Percentiles rank a stretch among this genome's conserved stretches.
Conservation (phyloP, 1,140 invertebrate species). For the Drosophila serrata region DNA sequence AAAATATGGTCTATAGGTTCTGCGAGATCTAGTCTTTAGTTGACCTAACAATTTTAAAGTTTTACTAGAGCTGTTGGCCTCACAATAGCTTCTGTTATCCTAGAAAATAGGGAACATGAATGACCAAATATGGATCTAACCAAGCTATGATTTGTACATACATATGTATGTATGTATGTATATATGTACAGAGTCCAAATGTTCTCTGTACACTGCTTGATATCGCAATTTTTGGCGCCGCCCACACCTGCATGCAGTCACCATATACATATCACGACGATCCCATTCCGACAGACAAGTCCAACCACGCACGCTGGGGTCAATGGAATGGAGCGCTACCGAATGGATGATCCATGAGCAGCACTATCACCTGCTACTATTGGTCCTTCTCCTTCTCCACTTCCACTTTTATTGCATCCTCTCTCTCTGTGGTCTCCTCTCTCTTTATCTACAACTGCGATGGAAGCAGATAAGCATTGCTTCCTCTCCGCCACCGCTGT, state of each 20-base stretch:
- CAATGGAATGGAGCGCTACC: conserved; percentile 32
- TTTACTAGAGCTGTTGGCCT: too few species aligned
- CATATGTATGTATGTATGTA: background rate
- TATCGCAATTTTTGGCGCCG: conserved; percentile 39
- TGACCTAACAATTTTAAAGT: too few species aligned
- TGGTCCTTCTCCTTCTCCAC: conserved; percentile 1
- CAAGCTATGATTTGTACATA: background rate
- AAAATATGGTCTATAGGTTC: too few species aligned
- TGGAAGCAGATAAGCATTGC: conserved; percentile 42
- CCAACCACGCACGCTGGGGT: conserved; percentile 62
- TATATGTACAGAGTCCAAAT: background rate
- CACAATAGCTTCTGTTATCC: background rate
- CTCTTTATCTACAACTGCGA: conserved; percentile 4
- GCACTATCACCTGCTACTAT: conserved; percentile 13
- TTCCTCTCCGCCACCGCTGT: background rate
- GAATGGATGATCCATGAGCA: conserved; percentile 10
- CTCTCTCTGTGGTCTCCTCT: background rate
- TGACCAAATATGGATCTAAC: background rate
- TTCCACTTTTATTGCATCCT: background rate
- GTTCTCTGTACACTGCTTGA: conserved; percentile 5
- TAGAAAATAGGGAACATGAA: background rate
- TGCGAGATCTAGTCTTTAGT: too few species aligned
- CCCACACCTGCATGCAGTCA: conserved; percentile 49
- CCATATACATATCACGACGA: conserved; percentile 5
- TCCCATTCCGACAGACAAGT: conserved; percentile 53